A percentile compares a stretch with the other conserved stretches of the same genome.
Conservation (phyloP, 2,888 invertebrate genomes). For the Pachycephus smyrnensis region DNA sequence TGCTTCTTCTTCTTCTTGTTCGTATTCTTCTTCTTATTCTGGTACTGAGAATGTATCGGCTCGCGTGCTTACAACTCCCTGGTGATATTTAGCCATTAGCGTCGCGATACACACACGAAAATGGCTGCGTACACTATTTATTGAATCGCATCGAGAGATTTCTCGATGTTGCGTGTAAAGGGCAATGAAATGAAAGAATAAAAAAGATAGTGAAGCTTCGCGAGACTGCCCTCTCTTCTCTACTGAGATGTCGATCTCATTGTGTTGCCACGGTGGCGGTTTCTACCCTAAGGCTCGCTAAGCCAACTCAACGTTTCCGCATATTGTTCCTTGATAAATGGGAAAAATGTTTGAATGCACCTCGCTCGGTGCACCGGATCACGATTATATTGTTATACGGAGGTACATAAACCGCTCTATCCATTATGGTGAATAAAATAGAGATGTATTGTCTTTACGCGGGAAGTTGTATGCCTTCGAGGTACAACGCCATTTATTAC, state of each 20-base stretch:
- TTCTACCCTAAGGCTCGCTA: constrained; percentile 46
- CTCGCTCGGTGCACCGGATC: constrained; percentile 32
- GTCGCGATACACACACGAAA: not conserved
- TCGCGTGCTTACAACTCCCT: not conserved
- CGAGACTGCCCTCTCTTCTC: not conserved
- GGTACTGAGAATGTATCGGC: not conserved
- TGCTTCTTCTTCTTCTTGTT: not conserved
- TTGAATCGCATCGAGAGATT: constrained; percentile 19
- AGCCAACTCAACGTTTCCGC: constrained; percentile 44
- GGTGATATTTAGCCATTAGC: not conserved
- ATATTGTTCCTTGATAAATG: constrained; percentile 35
- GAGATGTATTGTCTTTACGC: constrained; percentile 56
- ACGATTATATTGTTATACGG: constrained; percentile 53
- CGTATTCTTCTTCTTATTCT: not conserved
- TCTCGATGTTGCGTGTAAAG: constrained; percentile 30
- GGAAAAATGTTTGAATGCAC: constrained; percentile 23
- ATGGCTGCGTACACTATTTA: not conserved
- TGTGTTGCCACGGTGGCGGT: constrained; percentile 32
- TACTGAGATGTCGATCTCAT: not conserved
- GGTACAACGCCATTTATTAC: constrained; percentile 47
- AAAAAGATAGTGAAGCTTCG: not conserved
- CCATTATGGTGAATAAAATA: constrained; percentile 52
- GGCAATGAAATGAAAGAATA: not conserved
- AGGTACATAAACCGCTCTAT: constrained; percentile 35
- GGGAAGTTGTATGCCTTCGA: constrained; percentile 44